A percentile compares a stretch with the other conserved stretches of the same genome.
Evolutionary conservation across 2,888 invertebrate species (phyloP).

Genomic region (Perizoma affinitatum): DNA sequence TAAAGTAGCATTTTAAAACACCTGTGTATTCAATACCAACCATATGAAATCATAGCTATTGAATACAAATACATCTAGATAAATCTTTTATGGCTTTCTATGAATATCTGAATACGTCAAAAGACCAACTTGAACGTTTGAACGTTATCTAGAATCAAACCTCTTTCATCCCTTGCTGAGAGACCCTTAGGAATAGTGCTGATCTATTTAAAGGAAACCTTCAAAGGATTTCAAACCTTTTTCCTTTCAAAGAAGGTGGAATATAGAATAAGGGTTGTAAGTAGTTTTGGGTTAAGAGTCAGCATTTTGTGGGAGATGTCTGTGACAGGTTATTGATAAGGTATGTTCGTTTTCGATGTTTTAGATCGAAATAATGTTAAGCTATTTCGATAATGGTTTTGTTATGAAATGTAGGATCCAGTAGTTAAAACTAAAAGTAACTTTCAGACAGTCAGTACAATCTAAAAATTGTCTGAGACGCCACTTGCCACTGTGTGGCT

Average conservation of each 20-base stretch:
- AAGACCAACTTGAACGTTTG: conserved; percentile 47
- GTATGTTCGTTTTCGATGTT: conserved; percentile 20
- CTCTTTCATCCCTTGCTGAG: conserved; percentile 49
- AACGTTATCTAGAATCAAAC: conserved; percentile 66
- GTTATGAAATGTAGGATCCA: too few species aligned
- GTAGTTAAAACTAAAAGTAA: too few species aligned
- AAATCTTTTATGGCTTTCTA: conserved; percentile 57
- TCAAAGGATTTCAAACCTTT: conserved; percentile 7
- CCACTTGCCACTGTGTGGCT: too few species aligned
- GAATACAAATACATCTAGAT: conserved; percentile 42
- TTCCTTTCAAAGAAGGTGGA: not conserved
- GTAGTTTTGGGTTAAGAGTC: conserved; percentile 22
- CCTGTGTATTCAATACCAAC: conserved; percentile 29
- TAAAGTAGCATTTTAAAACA: conserved; percentile 17
- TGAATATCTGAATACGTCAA: conserved; percentile 72
- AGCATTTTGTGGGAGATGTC: conserved; percentile 21
- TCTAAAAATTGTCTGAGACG: too few species aligned
- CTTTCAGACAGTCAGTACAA: too few species aligned
- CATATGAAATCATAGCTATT: conserved; percentile 38
- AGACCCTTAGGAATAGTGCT: conserved; percentile 45
- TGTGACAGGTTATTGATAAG: conserved; percentile 24
- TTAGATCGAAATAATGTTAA: conserved; percentile 20
- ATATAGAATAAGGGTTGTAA: not conserved
- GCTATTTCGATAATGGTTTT: conserved; percentile 4
- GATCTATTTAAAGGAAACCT: conserved; percentile 14